Conservation (phyloP, 1,140 invertebrate genomes). For the Yoshiicerus persimilis region DNA sequence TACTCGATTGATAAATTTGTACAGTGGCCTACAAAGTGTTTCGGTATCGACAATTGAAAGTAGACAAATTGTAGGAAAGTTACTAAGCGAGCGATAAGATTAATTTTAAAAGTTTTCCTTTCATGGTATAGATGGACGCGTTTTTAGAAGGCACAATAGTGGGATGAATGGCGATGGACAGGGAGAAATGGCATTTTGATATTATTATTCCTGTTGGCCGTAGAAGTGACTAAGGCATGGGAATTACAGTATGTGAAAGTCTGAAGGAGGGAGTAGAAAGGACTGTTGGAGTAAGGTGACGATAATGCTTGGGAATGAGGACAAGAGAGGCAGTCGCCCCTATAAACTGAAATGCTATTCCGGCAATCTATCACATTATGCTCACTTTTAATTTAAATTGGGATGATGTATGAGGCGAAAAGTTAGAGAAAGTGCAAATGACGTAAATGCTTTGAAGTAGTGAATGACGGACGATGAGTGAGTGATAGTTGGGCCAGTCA, state of each 20-base stretch:
- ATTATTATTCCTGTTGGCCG: background rate
- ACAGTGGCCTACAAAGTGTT: too few relatives aligned
- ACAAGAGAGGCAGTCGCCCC: background rate
- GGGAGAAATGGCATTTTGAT: background rate
- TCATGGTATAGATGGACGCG: too few relatives aligned
- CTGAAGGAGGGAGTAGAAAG: background rate
- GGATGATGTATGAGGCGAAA: constrained; percentile 5
- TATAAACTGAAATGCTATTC: background rate
- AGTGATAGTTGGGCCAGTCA: background rate
- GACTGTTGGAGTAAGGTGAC: too few relatives aligned
- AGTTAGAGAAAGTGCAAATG: background rate
- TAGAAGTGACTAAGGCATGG: too few relatives aligned
- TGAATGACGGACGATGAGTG: background rate
- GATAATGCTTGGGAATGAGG: background rate
- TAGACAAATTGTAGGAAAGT: too few relatives aligned
- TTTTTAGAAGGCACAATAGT: background rate
- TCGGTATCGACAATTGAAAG: too few relatives aligned
- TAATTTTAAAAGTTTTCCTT: background rate
- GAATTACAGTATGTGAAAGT: too few relatives aligned
- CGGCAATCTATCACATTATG: background rate
- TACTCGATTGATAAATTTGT: too few relatives aligned
- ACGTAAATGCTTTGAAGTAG: background rate
- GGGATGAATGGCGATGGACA: background rate
- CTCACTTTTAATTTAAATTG: constrained; percentile 7
- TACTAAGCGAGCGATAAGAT: background rate